Percentiles rank a stretch among this genome's conserved stretches.
Conservation (phyloP, 1,140 invertebrate species). For the Agrilus planipennis region DNA sequence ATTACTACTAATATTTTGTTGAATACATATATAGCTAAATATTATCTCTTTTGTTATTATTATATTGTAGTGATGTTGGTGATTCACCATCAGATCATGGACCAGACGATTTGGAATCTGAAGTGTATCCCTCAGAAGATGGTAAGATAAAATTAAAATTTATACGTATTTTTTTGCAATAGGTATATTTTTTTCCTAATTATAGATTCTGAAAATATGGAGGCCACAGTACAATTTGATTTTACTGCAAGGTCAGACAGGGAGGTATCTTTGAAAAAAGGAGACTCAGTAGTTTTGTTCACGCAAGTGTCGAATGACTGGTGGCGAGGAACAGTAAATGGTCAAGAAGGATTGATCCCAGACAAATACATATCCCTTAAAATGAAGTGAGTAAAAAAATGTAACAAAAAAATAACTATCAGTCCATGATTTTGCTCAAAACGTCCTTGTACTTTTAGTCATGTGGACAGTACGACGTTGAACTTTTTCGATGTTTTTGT, state of each 20-base stretch:
- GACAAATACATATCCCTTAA: slow-evolving; percentile 78
- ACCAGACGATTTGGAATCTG: slow-evolving; percentile 60
- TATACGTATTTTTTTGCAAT: slow-evolving; percentile 15
- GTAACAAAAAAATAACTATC: too few species aligned
- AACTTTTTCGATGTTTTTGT: too few species aligned
- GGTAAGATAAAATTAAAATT: slow-evolving; percentile 37
- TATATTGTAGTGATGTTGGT: slow-evolving; percentile 56
- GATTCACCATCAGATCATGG: slow-evolving; percentile 61
- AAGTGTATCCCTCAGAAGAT: slow-evolving; percentile 68
- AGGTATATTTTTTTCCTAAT: slow-evolving; percentile 15
- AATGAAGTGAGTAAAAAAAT: slow-evolving; percentile 64
- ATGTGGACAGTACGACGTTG: too few species aligned
- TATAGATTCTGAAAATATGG: slow-evolving; percentile 72
- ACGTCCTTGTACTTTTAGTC: too few species aligned
- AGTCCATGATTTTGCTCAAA: too few species aligned
- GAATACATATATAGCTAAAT: neutral
- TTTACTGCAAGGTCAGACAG: slow-evolving; percentile 71
- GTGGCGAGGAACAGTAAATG: slow-evolving; percentile 68
- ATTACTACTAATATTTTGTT: slow-evolving; percentile 3
- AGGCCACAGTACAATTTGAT: slow-evolving; percentile 76
- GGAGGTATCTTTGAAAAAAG: slow-evolving; percentile 74
- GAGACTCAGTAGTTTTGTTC: slow-evolving; percentile 60
- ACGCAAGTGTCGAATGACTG: slow-evolving; percentile 75
- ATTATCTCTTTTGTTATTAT: slow-evolving; percentile 6
- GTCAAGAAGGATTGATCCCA: slow-evolving; percentile 72